Evolutionary conservation across 2,888 invertebrate genomes (phyloP).

Genomic region (Cheilosia scutellata): DNA sequence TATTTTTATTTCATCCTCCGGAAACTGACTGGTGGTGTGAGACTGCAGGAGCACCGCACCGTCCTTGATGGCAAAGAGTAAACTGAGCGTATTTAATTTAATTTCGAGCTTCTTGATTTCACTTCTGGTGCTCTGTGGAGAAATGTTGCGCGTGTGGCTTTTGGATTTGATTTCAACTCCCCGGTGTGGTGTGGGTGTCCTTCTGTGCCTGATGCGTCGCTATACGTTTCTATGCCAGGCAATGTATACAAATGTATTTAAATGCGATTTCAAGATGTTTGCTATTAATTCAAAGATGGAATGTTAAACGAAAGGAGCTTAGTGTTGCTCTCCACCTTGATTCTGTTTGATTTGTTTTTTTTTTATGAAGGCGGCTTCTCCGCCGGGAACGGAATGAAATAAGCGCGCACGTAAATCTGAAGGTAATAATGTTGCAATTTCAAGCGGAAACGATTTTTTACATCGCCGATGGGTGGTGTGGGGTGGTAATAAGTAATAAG

Average conservation of each 20-base stretch:
- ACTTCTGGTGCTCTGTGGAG: constrained; percentile 38
- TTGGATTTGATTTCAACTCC: constrained; percentile 42
- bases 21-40: constrained; percentile 40
- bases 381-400: constrained; percentile 4
- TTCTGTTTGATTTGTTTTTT: constrained; percentile 56
- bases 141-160: constrained; percentile 73
- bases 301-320: constrained; percentile 73
- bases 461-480: constrained; percentile 14
- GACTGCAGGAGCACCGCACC: background rate
- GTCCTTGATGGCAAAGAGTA: constrained; percentile 77
- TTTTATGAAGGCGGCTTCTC: constrained; percentile 32
- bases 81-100: constrained; percentile 82
- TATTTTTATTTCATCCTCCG: constrained; percentile 60
- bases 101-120: constrained; percentile 82
- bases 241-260: constrained; percentile 75
- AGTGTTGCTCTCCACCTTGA: constrained; percentile 73
- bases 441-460: constrained; percentile 70
- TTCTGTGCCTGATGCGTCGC: constrained; percentile 3
- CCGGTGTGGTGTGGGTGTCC: constrained; percentile 13
- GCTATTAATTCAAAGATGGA: constrained; percentile 74
- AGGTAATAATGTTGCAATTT: constrained; percentile 75
- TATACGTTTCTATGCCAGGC: constrained; percentile 37
- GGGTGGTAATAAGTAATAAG: constrained; percentile 76
- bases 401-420: constrained; percentile 58
- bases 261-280: constrained; percentile 76